These are phyloP conservation scores for Cephus pygmeus DNA, from an alignment of 2,888 invertebrate genomes.

Conservation along the genomic window DNA sequence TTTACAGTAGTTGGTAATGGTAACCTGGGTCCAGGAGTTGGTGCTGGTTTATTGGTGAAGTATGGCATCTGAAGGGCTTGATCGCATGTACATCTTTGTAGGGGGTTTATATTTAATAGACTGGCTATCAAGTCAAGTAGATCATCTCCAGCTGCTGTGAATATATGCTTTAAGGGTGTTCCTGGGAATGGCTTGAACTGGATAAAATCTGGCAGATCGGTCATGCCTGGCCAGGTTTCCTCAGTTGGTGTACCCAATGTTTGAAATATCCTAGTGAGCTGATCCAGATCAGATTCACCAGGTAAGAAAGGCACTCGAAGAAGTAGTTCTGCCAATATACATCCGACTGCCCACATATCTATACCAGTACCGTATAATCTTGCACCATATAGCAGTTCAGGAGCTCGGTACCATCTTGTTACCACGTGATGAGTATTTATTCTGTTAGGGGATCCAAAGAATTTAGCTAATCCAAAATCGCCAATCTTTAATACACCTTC, in stretches of 20 bases:
- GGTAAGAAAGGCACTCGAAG: slow-evolving; percentile 93
- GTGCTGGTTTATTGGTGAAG: slow-evolving; percentile 91
- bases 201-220: slow-evolving; percentile 88
- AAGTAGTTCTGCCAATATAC: slow-evolving; percentile 94
- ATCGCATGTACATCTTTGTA: slow-evolving; percentile 82
- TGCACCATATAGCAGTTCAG: slow-evolving; percentile 95
- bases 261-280: slow-evolving; percentile 90
- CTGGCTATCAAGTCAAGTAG: slow-evolving; percentile 83
- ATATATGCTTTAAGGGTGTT: slow-evolving; percentile 89
- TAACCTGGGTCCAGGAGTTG: slow-evolving; percentile 84
- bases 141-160: slow-evolving; percentile 95
- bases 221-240: slow-evolving; percentile 90
- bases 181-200: slow-evolving; percentile 89
- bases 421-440: slow-evolving; percentile 98
- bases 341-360: slow-evolving; percentile 99
- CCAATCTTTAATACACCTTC: slow-evolving; percentile 96
- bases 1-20: slow-evolving; percentile 80
- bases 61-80: slow-evolving; percentile 90
- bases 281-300: slow-evolving; percentile 97
- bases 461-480: slow-evolving; percentile 98
- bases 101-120: slow-evolving; percentile 85
- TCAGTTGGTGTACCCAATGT: slow-evolving; percentile 91
- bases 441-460: slow-evolving; percentile 96
- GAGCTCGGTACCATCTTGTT: slow-evolving; percentile 92
- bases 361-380: slow-evolving; percentile 94